Conservation (phyloP, 2,113 vertebrate species). For the Atlantisia rogersi region DNA sequence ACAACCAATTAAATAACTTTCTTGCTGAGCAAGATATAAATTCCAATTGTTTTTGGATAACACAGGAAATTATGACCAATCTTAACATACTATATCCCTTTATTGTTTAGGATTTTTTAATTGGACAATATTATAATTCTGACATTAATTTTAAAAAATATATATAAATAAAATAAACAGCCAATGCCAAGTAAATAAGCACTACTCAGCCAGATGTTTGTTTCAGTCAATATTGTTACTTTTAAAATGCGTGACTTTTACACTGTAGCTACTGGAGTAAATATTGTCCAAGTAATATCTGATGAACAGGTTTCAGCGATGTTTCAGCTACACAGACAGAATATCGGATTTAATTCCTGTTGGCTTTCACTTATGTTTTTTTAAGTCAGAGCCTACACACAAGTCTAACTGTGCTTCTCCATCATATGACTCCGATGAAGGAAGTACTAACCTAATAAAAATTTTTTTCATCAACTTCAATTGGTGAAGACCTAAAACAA, state of each 20-base stretch:
- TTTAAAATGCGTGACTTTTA: background rate
- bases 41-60: background rate
- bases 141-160: background rate
- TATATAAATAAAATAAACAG: background rate
- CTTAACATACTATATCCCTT: background rate
- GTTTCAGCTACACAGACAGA: background rate
- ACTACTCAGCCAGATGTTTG: background rate
- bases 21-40: background rate
- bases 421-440: fast-evolving
- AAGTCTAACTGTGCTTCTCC: background rate
- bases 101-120: background rate
- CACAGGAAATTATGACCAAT: background rate
- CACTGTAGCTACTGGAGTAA: background rate
- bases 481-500: background rate
- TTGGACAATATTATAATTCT: background rate
- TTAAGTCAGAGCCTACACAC: background rate
- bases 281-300: too few species aligned
- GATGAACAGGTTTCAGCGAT: background rate
- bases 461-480: background rate
- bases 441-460: background rate
- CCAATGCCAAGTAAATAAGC: background rate
- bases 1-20: background rate
- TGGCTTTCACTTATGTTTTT: background rate
- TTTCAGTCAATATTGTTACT: background rate
- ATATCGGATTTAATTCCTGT: background rate